These are phyloP conservation scores for Fragum whitleyi DNA, from an alignment of 2,888 invertebrate species.

Conservation along the genomic window DNA sequence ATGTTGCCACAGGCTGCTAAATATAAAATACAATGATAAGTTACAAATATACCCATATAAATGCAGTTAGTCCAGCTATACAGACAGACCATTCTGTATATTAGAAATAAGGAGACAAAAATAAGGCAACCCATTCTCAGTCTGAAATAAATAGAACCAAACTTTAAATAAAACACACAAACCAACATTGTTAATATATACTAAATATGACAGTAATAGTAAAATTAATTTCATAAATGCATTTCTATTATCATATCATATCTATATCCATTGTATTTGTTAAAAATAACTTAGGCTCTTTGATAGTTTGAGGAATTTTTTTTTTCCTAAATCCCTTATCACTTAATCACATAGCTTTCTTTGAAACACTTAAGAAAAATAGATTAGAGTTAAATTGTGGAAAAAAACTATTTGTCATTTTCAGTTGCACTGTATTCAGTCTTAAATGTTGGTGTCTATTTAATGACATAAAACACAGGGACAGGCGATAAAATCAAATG, in stretches of 20 bases:
- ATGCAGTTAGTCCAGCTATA: background rate
- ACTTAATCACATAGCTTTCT: too few relatives aligned
- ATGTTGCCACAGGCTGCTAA: background rate
- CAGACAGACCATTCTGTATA: background rate
- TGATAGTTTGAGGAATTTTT: too few relatives aligned
- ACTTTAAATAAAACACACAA: background rate
- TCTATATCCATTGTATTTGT: too few relatives aligned
- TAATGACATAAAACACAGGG: too few relatives aligned
- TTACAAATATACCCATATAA: background rate
- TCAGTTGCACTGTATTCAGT: too few relatives aligned
- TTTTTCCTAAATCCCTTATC: too few relatives aligned
- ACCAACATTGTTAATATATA: background rate
- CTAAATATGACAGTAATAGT: background rate
- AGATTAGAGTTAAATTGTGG: too few relatives aligned
- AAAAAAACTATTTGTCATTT: too few relatives aligned
- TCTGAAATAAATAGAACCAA: slow-evolving; percentile 9
- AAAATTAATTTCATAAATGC: background rate
- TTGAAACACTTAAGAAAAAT: too few relatives aligned
- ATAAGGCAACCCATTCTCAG: background rate
- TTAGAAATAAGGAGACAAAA: background rate
- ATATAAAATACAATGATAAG: background rate
- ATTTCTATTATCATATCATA: background rate
- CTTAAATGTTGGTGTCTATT: too few relatives aligned
- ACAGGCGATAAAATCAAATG: too few relatives aligned
- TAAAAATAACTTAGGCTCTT: too few relatives aligned